Conservation (phyloP, 2,113 vertebrate species). For the Ahaetulla prasina region DNA sequence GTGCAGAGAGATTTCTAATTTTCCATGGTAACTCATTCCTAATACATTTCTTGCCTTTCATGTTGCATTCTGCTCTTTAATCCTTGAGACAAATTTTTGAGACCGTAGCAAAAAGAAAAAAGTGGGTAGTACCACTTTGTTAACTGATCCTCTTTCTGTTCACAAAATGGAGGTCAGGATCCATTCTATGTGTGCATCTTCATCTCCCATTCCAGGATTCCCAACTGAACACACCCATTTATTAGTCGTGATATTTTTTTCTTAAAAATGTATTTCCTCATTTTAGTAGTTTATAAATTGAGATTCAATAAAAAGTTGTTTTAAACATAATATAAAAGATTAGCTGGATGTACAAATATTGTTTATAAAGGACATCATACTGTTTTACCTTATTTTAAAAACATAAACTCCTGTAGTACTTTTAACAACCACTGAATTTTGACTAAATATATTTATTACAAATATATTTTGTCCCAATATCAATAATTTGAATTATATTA, state of each 20-base stretch:
- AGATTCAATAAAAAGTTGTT: background rate
- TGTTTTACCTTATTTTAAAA: background rate
- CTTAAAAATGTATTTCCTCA: background rate
- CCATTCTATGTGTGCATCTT: background rate
- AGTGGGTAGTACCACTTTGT: background rate
- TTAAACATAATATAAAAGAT: background rate
- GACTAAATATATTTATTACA: background rate
- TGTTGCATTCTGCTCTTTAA: background rate
- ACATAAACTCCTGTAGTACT: background rate
- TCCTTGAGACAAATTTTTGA: background rate
- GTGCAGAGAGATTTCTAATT: background rate
- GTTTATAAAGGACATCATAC: background rate
- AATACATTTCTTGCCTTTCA: background rate
- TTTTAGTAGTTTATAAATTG: background rate
- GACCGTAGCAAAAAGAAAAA: background rate
- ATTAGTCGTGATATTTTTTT: background rate
- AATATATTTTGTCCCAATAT: conserved; percentile 9
- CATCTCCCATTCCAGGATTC: background rate
- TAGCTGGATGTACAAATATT: background rate
- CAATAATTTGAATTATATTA: background rate
- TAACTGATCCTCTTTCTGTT: background rate
- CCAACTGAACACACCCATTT: background rate
- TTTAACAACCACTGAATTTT: background rate
- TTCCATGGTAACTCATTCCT: background rate
- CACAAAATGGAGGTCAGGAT: background rate